Conservation (phyloP, 1,140 invertebrate genomes). For the Drosophila melanogaster region Release_6_plus_ISO1_MT NT_037436.4:9913501-9914000, state of each 20-base stretch:
- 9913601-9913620: conserved; percentile 19
- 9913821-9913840: not conserved
- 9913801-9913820: not conserved
- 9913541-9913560: conserved; percentile 41
- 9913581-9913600: conserved; percentile 41
- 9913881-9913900: too few species aligned
- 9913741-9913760: conserved; percentile 28
- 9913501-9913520: not conserved
- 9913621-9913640: conserved; percentile 47
- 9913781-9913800: conserved; percentile 13
- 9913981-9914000: conserved; percentile 15
- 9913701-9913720: conserved; percentile 24
- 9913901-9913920: too few species aligned
- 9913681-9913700: not conserved
- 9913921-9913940: too few species aligned
- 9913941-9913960: conserved; percentile 7
- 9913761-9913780: conserved; percentile 25
- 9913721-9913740: conserved; percentile 28
- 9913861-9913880: not conserved
- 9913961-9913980: conserved; percentile 9
- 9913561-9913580: conserved; percentile 68
- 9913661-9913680: not conserved
- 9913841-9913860: not conserved
- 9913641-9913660: conserved; percentile 21
- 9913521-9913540: conserved; percentile 28